A percentile compares a stretch with the other conserved stretches of the same genome.
These are phyloP conservation scores for Sardina pilchardus DNA, from an alignment of 2,113 vertebrate species.

Conservation along the genomic window DNA sequence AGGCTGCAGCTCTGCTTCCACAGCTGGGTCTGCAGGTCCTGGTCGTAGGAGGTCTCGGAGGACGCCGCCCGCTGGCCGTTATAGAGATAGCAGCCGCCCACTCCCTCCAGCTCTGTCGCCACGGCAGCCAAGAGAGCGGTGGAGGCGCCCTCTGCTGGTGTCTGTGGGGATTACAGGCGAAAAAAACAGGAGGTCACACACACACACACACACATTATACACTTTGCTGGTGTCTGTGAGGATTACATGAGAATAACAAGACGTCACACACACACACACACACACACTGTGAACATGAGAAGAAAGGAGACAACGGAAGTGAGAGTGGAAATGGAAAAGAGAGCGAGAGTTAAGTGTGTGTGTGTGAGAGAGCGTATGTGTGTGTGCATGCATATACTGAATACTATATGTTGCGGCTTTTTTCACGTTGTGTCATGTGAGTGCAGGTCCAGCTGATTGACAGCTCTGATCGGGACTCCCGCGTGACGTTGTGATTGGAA, in stretches of 20 bases:
- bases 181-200: not conserved
- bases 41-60: slow-evolving; percentile 68
- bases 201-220: not conserved
- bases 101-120: slow-evolving; percentile 77
- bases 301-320: too few relatives aligned
- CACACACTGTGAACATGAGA: too few relatives aligned
- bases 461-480: too few relatives aligned
- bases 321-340: too few relatives aligned
- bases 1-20: slow-evolving; percentile 84
- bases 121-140: slow-evolving; percentile 76
- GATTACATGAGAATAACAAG: too few relatives aligned
- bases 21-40: slow-evolving; percentile 74
- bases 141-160: slow-evolving; percentile 82
- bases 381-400: too few relatives aligned
- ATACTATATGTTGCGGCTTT: too few relatives aligned
- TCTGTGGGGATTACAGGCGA: slow-evolving; percentile 65
- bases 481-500: too few relatives aligned
- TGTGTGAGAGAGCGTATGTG: too few relatives aligned
- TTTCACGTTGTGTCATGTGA: too few relatives aligned
- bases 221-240: slow-evolving; percentile 79
- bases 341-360: too few relatives aligned
- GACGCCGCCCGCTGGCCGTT: slow-evolving; percentile 79
- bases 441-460: too few relatives aligned
- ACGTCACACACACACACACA: not conserved
- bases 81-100: slow-evolving; percentile 82